Evolutionary conservation across 1,140 invertebrate species (phyloP).

Genomic region (Anoplophora glabripennis): DNA sequence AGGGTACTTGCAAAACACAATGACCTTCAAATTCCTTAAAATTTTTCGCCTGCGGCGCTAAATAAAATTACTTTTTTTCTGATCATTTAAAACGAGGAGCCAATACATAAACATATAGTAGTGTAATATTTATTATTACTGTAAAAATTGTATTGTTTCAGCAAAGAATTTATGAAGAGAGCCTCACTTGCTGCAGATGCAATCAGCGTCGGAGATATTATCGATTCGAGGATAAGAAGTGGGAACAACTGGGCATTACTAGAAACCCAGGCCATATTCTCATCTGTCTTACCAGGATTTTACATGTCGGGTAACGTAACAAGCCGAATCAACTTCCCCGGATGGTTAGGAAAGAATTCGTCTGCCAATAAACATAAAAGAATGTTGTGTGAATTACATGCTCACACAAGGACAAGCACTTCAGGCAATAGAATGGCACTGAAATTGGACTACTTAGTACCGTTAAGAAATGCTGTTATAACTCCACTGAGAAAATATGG

Average conservation of each 20-base stretch:
- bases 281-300: slow-evolving; percentile 86
- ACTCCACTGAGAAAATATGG: slow-evolving; percentile 69
- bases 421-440: slow-evolving; percentile 75
- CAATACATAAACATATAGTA: no score
- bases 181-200: slow-evolving; percentile 79
- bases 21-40: no score
- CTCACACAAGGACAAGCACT: slow-evolving; percentile 76
- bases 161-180: slow-evolving; percentile 59
- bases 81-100: no score
- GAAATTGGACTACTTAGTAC: slow-evolving; percentile 78
- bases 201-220: slow-evolving; percentile 81
- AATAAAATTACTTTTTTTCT: no score
- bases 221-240: slow-evolving; percentile 77
- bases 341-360: slow-evolving; percentile 96
- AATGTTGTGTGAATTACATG: slow-evolving; percentile 76
- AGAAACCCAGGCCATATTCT: slow-evolving; percentile 87
- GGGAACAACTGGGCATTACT: slow-evolving; percentile 85
- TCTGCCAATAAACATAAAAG: slow-evolving; percentile 76
- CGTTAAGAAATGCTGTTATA: slow-evolving; percentile 69
- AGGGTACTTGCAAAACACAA: no score
- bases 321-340: slow-evolving; percentile 80
- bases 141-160: slow-evolving; percentile 6
- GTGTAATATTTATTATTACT: not conserved
- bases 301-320: slow-evolving; percentile 74
- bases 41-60: no score